Evolutionary conservation across 1,140 invertebrate species (phyloP).

Genomic region (Trypoxylus dichotomus): DNA sequence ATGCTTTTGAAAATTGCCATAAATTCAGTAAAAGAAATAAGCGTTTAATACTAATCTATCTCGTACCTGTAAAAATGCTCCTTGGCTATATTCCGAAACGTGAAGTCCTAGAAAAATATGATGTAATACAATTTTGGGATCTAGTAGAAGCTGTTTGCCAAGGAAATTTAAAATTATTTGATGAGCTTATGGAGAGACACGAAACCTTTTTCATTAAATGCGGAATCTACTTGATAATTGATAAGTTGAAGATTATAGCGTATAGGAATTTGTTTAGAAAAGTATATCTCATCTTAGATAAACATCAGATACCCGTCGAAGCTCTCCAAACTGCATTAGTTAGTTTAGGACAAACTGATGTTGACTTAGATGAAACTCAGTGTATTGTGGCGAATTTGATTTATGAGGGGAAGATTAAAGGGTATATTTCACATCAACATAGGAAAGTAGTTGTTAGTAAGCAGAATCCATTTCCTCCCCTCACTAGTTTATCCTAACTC

Average conservation of each 20-base stretch:
- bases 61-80: conserved; percentile 97
- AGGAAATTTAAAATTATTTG: conserved; percentile 85
- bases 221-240: conserved; percentile 95
- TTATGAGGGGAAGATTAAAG: conserved; percentile 91
- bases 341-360: conserved; percentile 79
- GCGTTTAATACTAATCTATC: conserved; percentile 90
- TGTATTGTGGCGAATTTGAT: conserved; percentile 97
- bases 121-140: conserved; percentile 88
- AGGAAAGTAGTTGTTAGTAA: conserved; percentile 97
- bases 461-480: conserved; percentile 89
- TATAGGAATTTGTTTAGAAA: conserved; percentile 97
- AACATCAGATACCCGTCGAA: conserved; percentile 87
- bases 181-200: conserved; percentile 81
- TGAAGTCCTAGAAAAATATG: conserved; percentile 82
- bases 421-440: conserved; percentile 97
- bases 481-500: conserved; percentile 59
- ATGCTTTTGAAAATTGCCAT: conserved; percentile 91
- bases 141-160: conserved; percentile 84
- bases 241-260: conserved; percentile 93
- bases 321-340: conserved; percentile 80
- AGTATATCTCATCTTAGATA: conserved; percentile 85
- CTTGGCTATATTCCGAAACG: conserved; percentile 87
- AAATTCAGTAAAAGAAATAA: conserved; percentile 85
- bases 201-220: conserved; percentile 92
- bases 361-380: conserved; percentile 91